These are phyloP conservation scores for Apolygus lucorum DNA, from an alignment of 1,140 invertebrate genomes.

Conservation along the genomic window DNA sequence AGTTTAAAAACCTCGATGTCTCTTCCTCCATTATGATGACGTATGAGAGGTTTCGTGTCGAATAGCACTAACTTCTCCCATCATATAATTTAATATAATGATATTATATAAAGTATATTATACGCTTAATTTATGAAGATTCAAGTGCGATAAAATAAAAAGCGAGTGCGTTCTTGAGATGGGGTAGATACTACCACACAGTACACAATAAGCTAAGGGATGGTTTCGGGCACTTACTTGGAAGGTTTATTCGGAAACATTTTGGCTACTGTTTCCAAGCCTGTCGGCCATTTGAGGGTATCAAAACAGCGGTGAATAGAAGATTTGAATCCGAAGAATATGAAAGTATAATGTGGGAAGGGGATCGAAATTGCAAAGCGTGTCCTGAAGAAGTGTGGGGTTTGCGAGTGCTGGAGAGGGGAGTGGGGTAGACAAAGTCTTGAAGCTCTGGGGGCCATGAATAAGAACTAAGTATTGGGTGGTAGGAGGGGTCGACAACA, in stretches of 20 bases:
- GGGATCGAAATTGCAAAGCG: neutral
- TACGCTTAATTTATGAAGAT: too few species aligned
- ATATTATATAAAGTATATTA: too few species aligned
- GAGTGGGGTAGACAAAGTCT: constrained; percentile 21
- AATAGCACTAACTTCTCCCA: too few species aligned
- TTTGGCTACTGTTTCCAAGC: neutral
- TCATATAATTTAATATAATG: too few species aligned
- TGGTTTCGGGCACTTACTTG: too few species aligned
- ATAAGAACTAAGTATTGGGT: neutral
- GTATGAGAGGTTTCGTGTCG: too few species aligned
- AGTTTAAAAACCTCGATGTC: too few species aligned
- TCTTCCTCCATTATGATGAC: too few species aligned
- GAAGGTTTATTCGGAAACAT: neutral
- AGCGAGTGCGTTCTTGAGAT: too few species aligned
- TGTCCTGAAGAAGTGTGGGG: neutral
- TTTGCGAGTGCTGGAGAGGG: neutral
- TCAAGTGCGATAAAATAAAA: too few species aligned
- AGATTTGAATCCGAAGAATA: neutral
- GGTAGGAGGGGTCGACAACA: neutral
- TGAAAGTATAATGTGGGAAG: neutral
- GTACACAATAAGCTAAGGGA: too few species aligned
- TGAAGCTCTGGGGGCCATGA: constrained; percentile 19
- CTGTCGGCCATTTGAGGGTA: neutral
- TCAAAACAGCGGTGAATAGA: neutral
- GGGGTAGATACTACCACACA: too few species aligned